phyloP scores from a whole-genome alignment of 2,113 vertebrate species.

The Ciconia boyciana region DNA sequence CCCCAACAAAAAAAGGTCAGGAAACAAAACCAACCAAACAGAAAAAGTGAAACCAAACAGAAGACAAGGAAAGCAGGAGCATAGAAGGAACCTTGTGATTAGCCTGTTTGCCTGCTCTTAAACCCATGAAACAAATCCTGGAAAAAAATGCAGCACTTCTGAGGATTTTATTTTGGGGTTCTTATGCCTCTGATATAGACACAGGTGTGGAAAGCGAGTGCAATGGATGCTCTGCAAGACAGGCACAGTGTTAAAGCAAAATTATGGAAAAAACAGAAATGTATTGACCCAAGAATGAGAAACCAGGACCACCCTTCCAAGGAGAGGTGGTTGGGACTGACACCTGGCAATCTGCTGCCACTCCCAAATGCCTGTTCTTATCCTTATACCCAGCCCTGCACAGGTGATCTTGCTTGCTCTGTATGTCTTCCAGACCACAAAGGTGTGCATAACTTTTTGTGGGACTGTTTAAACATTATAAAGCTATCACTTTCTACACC shows the following conservation, averaged over 20 bases:
- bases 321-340: background rate
- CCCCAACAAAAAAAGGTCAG: background rate
- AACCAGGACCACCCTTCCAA: background rate
- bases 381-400: background rate
- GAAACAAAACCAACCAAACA: background rate
- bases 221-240: background rate
- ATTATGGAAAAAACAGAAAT: background rate
- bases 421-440: background rate
- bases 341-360: background rate
- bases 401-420: background rate
- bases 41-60: background rate
- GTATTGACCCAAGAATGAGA: background rate
- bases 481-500: background rate
- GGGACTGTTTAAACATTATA: background rate
- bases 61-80: background rate
- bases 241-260: background rate
- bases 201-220: background rate
- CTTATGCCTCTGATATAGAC: background rate
- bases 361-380: background rate
- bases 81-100: background rate
- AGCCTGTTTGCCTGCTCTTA: background rate
- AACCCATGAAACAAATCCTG: background rate
- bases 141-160: background rate
- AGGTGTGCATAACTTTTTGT: background rate
- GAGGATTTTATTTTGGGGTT: background rate